Evolutionary conservation across 2,888 invertebrate species (phyloP).

Genomic region (Nematopogon swammerdamellus): DNA sequence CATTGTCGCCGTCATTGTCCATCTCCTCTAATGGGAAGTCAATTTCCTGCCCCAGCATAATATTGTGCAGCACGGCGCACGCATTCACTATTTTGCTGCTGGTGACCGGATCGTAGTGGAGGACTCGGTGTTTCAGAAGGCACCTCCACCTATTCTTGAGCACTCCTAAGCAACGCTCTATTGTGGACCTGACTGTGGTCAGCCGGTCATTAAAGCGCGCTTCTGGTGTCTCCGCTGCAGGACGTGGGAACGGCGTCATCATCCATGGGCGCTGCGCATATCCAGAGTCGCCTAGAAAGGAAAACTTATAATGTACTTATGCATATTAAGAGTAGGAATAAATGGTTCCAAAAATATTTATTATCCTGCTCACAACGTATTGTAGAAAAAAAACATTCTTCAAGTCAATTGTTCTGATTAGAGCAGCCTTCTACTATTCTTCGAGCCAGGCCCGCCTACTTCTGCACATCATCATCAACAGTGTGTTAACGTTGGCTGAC

Average conservation of each 20-base stretch:
- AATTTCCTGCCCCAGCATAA: neutral
- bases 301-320: no score
- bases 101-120: conserved; percentile 1
- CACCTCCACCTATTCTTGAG: conserved; percentile 5
- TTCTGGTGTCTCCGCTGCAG: conserved; percentile 1
- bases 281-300: conserved; percentile 3
- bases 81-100: conserved; percentile 3
- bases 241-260: conserved; percentile 2
- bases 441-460: no score
- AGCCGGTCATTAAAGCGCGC: neutral
- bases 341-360: no score
- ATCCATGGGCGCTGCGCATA: conserved; percentile 1
- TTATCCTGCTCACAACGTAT: no score
- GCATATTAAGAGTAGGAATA: no score
- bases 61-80: conserved; percentile 4
- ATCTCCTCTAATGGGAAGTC: no score
- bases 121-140: conserved; percentile 1
- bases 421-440: no score
- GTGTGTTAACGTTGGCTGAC: no score
- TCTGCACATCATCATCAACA: no score
- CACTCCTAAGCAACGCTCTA: conserved; percentile 4
- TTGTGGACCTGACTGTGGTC: neutral
- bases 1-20: no score
- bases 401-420: no score
- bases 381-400: no score